These are phyloP conservation scores for Lagorchestes hirsutus DNA, from an alignment of 2,797 vertebrate genomes.

Conservation along the genomic window DNA sequence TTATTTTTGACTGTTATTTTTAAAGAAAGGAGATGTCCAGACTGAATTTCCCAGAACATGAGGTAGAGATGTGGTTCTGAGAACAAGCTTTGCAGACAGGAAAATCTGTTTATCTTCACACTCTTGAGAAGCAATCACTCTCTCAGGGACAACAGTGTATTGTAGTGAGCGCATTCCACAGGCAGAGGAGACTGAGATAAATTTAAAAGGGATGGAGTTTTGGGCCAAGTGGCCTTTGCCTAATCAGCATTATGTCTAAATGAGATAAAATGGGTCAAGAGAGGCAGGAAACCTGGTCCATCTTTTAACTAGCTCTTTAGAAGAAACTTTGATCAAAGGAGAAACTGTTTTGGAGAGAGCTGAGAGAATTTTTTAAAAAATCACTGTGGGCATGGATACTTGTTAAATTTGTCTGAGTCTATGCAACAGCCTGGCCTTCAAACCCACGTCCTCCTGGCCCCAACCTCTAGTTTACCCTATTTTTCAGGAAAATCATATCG, in stretches of 20 bases:
- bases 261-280: slow-evolving; percentile 82
- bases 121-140: slow-evolving; percentile 82
- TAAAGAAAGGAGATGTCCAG: slow-evolving; percentile 48
- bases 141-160: slow-evolving; percentile 75
- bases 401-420: slow-evolving; percentile 60
- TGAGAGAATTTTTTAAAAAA: slow-evolving; percentile 73
- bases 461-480: not conserved
- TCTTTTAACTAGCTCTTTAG: slow-evolving; percentile 78
- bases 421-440: slow-evolving; percentile 50
- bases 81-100: slow-evolving; percentile 78
- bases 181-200: slow-evolving; percentile 67
- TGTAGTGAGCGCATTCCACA: slow-evolving; percentile 78
- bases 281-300: slow-evolving; percentile 82
- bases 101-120: slow-evolving; percentile 87
- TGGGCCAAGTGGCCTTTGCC: slow-evolving; percentile 81
- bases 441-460: slow-evolving; percentile 9
- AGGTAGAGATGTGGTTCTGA: slow-evolving; percentile 78
- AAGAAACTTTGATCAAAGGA: slow-evolving; percentile 82
- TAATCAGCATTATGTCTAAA: slow-evolving; percentile 77
- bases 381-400: slow-evolving; percentile 73
- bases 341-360: slow-evolving; percentile 74
- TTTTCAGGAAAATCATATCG: not conserved
- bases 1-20: not conserved
- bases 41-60: slow-evolving; percentile 50
- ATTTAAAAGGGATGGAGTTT: slow-evolving; percentile 67